These are phyloP conservation scores for Lysiphlebus fabarum DNA, from an alignment of 1,140 invertebrate genomes.

Conservation along the genomic window DNA sequence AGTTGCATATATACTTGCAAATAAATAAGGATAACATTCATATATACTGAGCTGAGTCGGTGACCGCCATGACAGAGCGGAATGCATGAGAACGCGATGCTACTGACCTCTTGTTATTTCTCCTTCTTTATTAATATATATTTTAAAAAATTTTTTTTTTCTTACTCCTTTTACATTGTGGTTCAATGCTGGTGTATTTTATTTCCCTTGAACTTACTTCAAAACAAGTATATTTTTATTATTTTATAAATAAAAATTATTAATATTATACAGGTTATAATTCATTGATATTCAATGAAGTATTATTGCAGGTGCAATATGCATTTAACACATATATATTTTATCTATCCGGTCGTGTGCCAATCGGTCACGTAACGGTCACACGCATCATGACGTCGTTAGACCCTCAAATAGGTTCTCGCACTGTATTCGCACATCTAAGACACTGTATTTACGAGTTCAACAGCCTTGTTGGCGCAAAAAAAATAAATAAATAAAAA, in stretches of 20 bases:
- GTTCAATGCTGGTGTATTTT: too few species aligned
- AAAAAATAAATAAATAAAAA: too few species aligned
- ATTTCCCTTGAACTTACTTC: too few species aligned
- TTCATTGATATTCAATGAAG: constrained; percentile 19
- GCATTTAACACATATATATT: constrained; percentile 2
- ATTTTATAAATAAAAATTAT: too few species aligned
- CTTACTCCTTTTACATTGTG: constrained; percentile 1
- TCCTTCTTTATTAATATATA: constrained; percentile 19
- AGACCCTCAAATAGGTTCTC: constrained; percentile 30
- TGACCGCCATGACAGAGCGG: constrained; percentile 49
- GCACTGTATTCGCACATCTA: too few species aligned
- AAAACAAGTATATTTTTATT: too few species aligned
- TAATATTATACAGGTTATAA: constrained; percentile 8
- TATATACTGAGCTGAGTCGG: constrained; percentile 33
- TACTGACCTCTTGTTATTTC: constrained; percentile 39
- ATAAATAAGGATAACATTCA: constrained; percentile 30
- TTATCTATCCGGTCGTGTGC: constrained; percentile 32
- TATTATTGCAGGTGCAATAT: constrained; percentile 1
- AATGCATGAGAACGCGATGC: constrained; percentile 53
- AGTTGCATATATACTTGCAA: constrained; percentile 27
- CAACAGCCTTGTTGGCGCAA: too few species aligned
- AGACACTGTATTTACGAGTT: too few species aligned
- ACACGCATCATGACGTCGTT: constrained; percentile 44
- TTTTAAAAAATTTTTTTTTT: constrained; percentile 9
- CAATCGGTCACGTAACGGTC: constrained; percentile 53